phyloP scores from a whole-genome alignment of 2,113 vertebrate species.

The Panthera tigris region DNA sequence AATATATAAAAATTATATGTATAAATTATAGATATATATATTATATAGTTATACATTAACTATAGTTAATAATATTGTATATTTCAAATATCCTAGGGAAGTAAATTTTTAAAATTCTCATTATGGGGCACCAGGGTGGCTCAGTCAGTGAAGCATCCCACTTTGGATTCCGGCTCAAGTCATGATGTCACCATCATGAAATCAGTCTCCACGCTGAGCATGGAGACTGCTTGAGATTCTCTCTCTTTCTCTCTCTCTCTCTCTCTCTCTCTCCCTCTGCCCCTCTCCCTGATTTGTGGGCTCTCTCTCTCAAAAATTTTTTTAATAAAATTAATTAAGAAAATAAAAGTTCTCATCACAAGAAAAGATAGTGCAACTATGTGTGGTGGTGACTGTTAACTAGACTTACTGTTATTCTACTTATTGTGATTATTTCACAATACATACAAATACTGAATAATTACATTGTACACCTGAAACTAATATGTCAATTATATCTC shows the following conservation, averaged over 20 bases:
- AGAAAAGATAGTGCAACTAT: neutral
- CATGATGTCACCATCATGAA: too few species aligned
- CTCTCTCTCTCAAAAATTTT: too few species aligned
- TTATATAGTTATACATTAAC: neutral
- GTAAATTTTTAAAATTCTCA: neutral
- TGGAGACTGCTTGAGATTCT: too few species aligned
- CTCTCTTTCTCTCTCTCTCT: too few species aligned
- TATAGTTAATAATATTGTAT: neutral
- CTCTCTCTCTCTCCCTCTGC: too few species aligned
- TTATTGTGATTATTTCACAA: neutral
- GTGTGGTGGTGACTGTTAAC: neutral
- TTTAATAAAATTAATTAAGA: too few species aligned
- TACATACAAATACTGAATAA: neutral
- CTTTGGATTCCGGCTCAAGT: too few species aligned
- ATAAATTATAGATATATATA: too few species aligned
- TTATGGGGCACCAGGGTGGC: neutral
- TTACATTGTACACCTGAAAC: neutral
- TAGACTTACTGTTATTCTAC: neutral
- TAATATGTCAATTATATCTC: neutral
- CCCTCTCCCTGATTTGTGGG: too few species aligned
- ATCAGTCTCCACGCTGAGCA: too few species aligned
- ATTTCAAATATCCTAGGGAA: neutral
- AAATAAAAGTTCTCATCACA: neutral
- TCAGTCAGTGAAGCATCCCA: too few species aligned
- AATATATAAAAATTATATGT: too few species aligned